A percentile compares a stretch with the other conserved stretches of the same genome.
Evolutionary conservation across 2,797 vertebrate genomes (phyloP).

Genomic region (Sebastes hopkinsi): DNA sequence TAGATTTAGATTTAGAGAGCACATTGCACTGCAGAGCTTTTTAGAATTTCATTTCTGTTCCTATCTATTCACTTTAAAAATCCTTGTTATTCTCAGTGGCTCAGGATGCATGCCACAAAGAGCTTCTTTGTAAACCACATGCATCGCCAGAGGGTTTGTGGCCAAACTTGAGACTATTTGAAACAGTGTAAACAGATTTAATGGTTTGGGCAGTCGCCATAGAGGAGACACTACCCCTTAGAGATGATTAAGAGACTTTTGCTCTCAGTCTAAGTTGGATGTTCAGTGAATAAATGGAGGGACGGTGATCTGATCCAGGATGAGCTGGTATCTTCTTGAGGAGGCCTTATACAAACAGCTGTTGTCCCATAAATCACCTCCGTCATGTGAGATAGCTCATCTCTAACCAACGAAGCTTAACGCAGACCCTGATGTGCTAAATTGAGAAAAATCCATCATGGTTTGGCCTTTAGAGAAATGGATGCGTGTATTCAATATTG

Average conservation of each 20-base stretch:
- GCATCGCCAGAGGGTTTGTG: not conserved
- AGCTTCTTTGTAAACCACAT: not conserved
- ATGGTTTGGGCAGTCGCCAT: not conserved
- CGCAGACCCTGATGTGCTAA: constrained; percentile 6
- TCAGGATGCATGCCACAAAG: not conserved
- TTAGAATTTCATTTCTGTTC: not conserved
- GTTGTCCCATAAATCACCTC: constrained; percentile 36
- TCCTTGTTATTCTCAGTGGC: not conserved
- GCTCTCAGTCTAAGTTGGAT: not conserved
- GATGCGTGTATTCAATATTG: constrained; percentile 44
- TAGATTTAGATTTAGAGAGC: constrained; percentile 11
- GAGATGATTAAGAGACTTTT: constrained; percentile 24
- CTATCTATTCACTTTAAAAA: not conserved
- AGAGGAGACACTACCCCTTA: not conserved
- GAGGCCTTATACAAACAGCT: constrained; percentile 11
- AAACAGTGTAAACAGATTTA: constrained; percentile 5
- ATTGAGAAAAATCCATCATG: constrained; percentile 46
- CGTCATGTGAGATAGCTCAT: constrained; percentile 30
- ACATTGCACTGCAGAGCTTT: not conserved
- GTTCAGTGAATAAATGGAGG: constrained; percentile 8
- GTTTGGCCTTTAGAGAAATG: constrained; percentile 66
- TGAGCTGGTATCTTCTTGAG: constrained; percentile 7
- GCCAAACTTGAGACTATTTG: not conserved
- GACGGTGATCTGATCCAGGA: constrained; percentile 11
- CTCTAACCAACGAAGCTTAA: constrained; percentile 45